Conservation (phyloP, 2,797 vertebrate genomes). For the Monodelphis domestica region DNA sequence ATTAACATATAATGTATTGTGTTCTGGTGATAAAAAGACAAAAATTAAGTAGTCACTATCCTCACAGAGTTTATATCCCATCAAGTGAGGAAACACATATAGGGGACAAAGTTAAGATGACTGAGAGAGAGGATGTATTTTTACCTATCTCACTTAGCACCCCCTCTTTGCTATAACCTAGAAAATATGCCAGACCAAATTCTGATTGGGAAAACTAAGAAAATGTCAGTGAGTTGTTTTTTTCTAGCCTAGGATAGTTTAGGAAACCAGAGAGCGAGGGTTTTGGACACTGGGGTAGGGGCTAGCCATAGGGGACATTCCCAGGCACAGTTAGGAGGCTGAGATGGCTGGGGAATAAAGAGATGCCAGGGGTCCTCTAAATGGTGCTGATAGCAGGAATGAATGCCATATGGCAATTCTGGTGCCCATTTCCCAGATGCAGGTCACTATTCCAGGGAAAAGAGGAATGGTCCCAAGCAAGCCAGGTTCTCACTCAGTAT, state of each 20-base stretch:
- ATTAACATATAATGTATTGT: background rate
- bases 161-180: background rate
- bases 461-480: background rate
- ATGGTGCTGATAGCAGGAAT: background rate
- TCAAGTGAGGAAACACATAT: too few relatives aligned
- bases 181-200: background rate
- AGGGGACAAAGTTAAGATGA: background rate
- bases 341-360: background rate
- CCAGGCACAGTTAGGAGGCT: background rate
- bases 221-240: background rate
- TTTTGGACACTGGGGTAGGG: background rate
- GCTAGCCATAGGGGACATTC: background rate
- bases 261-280: background rate
- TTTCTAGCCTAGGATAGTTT: background rate
- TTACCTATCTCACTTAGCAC: background rate
- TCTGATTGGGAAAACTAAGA: background rate
- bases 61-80: background rate
- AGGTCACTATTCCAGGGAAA: background rate
- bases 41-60: background rate
- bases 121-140: background rate
- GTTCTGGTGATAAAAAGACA: background rate
- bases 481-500: background rate
- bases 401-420: background rate
- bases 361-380: background rate
- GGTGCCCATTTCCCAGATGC: background rate